Conservation (phyloP, 1,140 invertebrate genomes). For the Drosophila trapezifrons region DNA sequence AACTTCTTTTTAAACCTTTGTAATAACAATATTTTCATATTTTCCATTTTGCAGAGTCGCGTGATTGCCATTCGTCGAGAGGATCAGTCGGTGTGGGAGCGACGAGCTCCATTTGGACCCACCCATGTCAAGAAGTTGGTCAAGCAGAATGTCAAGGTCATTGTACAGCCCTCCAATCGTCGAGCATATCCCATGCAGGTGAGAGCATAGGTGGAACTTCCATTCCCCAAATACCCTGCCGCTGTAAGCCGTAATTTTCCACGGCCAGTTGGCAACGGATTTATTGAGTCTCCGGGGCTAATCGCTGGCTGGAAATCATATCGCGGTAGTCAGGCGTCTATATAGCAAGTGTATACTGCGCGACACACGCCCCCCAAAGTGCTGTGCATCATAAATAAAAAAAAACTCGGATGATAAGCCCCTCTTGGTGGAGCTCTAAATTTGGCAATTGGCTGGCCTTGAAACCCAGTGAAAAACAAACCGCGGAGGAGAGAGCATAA, state of each 20-base stretch:
- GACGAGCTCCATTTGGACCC: constrained; percentile 97
- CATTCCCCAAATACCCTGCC: neutral
- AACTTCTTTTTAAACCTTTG: no score
- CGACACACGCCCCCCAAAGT: constrained; percentile 46
- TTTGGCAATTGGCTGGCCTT: constrained; percentile 70
- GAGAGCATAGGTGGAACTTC: constrained; percentile 28
- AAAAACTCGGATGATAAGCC: constrained; percentile 51
- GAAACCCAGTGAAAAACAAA: constrained; percentile 43
- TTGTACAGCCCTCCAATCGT: constrained; percentile 99
- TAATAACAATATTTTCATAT: neutral
- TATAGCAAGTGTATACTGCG: constrained; percentile 15
- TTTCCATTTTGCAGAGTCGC: constrained; percentile 84
- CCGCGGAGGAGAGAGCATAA: constrained; percentile 13
- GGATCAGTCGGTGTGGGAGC: constrained; percentile 99
- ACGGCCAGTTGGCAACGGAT: constrained; percentile 33
- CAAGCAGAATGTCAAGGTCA: constrained; percentile 94
- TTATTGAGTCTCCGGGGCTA: constrained; percentile 27
- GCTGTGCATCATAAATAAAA: constrained; percentile 58
- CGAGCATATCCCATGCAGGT: constrained; percentile 98
- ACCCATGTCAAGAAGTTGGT: constrained; percentile 95
- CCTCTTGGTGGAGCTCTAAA: constrained; percentile 33
- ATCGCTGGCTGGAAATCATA: constrained; percentile 43
- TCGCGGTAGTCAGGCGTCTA: constrained; percentile 26
- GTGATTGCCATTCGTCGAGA: constrained; percentile 95
- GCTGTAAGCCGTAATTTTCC: constrained; percentile 25